Evolutionary conservation across 2,113 vertebrate genomes (phyloP), one percentile per base, ranked within the genome.

Genomic region (Pangasianodon gigas): DNA sequence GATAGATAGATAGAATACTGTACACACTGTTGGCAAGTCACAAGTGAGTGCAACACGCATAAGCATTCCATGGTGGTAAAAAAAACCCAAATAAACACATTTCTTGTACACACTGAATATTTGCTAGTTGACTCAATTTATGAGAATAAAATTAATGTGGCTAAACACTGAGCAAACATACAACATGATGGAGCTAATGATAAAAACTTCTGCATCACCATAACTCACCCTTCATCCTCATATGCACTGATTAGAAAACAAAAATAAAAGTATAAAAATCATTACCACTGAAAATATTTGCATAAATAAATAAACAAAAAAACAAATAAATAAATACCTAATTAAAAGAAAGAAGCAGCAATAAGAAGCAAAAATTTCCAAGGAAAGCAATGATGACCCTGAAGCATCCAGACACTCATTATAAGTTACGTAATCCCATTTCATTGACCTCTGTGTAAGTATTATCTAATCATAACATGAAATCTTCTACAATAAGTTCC

Each of bases 221-320:
- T 19, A 95, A 96, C 97, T 98, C 96, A 98, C 98, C 98, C 97
- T 94, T 97, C 97, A 95, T 98, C 98, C 95, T 97, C 98, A 97
- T 96, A 97, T 95, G 96, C 96, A 95, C 98, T 99, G 95, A 93
- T 90, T 88, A 86, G 71, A 87, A 91, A 90, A 88, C 86, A 97
- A 96, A 96, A 80, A 88, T 89, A 86, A 75, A 65, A 75, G 67
- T 65, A 19, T 14, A 54, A 87, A 90, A 75, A 88, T 88, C 79
- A 90, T 92, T 91, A 92, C 77, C 65, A 67, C 48, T 7, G 56
- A 44, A 89, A 26, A 51, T 52, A 58, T 9, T 65, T 44, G 65
- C 26, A 54, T 83, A 90, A 91, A 91, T 89, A 58, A 84, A 89
- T 60, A 32, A 46, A 56, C 2, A 44, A 51, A n/a, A 3, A 29